phyloP scores from a whole-genome alignment of 2,113 vertebrate genomes.

The Nothobranchius furzeri region DNA sequence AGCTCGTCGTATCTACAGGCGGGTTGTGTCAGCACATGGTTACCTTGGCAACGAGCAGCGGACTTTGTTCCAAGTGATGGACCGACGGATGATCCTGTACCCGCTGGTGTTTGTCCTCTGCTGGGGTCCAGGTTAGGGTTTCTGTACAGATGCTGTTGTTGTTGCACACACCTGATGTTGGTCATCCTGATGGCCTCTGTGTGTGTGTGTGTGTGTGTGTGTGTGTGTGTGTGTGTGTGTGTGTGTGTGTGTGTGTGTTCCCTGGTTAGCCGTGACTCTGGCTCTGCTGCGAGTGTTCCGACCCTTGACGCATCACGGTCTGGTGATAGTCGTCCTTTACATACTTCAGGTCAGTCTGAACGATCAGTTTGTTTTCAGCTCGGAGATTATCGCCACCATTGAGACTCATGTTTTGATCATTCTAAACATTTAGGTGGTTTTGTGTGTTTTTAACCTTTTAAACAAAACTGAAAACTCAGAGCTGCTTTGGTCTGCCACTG shows the following conservation, averaged over 20 bases:
- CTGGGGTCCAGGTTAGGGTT: conserved; percentile 86
- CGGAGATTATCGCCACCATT: not conserved
- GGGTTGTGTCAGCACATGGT: conserved; percentile 80
- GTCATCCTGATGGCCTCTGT: too few species aligned
- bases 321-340: conserved; percentile 38
- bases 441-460: too few species aligned
- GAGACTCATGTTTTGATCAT: too few species aligned
- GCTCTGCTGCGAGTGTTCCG: conserved; percentile 12
- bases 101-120: conserved; percentile 84
- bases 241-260: too few species aligned
- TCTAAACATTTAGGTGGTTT: too few species aligned
- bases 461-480: too few species aligned
- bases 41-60: conserved; percentile 86
- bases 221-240: too few species aligned
- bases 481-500: too few species aligned
- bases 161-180: not conserved
- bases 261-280: conserved; percentile 33
- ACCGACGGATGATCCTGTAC: conserved; percentile 84
- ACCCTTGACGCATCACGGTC: conserved; percentile 6
- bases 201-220: too few species aligned
- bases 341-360: conserved; percentile 52
- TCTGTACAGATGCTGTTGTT: too few species aligned
- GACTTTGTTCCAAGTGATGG: conserved; percentile 81
- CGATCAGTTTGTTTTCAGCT: not conserved
- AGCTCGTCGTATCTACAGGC: conserved; percentile 81